Evolutionary conservation across 2,113 vertebrate genomes (phyloP).

Genomic region (Centropristis striata): DNA sequence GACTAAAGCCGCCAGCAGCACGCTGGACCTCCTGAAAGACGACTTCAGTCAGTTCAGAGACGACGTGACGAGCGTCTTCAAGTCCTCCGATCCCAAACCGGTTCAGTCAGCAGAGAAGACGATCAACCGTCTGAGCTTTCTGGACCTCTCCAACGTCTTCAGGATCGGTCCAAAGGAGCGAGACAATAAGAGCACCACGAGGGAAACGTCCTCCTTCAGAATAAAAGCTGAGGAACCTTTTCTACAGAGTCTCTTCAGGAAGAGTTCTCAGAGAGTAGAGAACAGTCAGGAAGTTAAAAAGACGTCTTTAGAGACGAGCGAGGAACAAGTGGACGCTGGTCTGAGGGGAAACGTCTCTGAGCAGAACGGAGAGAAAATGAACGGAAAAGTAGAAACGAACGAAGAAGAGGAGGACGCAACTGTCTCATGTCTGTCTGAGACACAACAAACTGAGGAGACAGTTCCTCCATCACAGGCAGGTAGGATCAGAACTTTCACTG

Average conservation of each 20-base stretch:
- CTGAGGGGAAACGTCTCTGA: background rate
- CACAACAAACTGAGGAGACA: background rate
- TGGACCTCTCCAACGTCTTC: slow-evolving; percentile 59
- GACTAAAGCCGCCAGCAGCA: background rate
- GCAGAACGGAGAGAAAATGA: background rate
- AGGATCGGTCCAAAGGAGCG: slow-evolving; percentile 35
- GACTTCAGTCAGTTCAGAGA: slow-evolving; percentile 46
- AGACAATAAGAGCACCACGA: background rate
- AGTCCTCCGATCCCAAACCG: slow-evolving; percentile 1
- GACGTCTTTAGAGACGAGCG: background rate
- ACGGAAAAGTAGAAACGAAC: background rate
- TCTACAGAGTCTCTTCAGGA: slow-evolving; percentile 19
- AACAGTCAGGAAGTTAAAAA: background rate
- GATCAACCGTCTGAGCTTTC: background rate
- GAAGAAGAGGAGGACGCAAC: background rate
- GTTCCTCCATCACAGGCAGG: slow-evolving; percentile 3
- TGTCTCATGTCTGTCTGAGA: background rate
- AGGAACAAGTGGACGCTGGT: background rate
- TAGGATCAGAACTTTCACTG: background rate
- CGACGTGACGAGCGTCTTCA: slow-evolving; percentile 37
- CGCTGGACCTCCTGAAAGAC: background rate
- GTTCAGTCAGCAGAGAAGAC: slow-evolving; percentile 3
- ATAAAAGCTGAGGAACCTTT: background rate
- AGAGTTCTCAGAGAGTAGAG: background rate
- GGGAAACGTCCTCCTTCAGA: slow-evolving; percentile 25